Conservation (phyloP, 2,797 vertebrate species). For the Leuciscus waleckii region DNA sequence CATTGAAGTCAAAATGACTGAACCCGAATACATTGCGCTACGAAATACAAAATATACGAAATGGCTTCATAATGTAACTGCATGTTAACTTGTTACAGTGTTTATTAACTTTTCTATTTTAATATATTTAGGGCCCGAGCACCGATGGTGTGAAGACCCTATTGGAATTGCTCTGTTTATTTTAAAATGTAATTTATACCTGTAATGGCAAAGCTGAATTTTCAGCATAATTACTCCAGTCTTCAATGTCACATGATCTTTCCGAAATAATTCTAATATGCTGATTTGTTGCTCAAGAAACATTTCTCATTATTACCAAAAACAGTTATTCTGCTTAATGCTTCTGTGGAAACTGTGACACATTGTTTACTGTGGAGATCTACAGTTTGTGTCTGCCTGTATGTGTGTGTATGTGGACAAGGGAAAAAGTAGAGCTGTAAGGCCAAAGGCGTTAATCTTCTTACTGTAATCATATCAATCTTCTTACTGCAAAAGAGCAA, state of each 20-base stretch:
- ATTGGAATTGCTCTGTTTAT: too few species aligned
- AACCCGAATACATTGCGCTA: neutral
- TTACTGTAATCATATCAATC: conserved; percentile 69
- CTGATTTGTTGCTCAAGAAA: neutral
- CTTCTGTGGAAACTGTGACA: neutral
- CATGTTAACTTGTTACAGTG: neutral
- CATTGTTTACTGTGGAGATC: neutral
- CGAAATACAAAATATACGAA: neutral
- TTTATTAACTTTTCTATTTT: neutral
- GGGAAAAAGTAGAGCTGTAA: conserved; percentile 70
- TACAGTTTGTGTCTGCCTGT: conserved; percentile 29
- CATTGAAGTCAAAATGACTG: neutral
- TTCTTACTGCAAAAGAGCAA: conserved; percentile 63
- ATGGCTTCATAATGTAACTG: neutral
- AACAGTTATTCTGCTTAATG: neutral
- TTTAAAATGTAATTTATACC: neutral
- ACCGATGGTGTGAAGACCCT: too few species aligned
- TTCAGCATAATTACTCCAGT: neutral
- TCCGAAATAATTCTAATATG: neutral
- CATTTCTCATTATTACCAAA: neutral
- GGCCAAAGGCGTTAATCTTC: conserved; percentile 75
- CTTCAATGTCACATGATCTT: neutral
- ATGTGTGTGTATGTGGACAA: conserved; percentile 32
- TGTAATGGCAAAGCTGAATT: neutral
- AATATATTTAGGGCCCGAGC: neutral